These are phyloP conservation scores for Lochmaea capreae DNA, from an alignment of 2,888 invertebrate genomes.

Conservation along the genomic window DNA sequence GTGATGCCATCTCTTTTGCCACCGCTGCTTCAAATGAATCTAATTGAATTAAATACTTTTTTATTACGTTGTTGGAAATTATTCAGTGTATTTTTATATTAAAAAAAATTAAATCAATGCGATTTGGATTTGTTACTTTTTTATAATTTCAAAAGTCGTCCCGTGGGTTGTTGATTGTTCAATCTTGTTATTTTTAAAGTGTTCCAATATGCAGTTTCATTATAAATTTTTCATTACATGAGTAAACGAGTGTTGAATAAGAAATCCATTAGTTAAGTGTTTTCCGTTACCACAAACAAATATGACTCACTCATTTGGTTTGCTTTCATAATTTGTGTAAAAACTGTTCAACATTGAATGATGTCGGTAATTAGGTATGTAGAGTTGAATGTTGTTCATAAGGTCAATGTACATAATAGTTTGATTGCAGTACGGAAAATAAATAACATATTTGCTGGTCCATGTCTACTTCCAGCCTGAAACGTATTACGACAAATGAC, in stretches of 20 bases:
- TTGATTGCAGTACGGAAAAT: neutral
- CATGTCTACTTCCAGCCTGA: neutral
- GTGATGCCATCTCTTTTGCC: no score
- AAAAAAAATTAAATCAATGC: no score
- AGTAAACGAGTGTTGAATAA: conserved; percentile 8
- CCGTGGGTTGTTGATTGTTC: neutral
- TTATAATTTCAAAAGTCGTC: neutral
- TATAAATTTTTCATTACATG: neutral
- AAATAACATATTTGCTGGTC: neutral
- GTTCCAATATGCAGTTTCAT: neutral
- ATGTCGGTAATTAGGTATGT: conserved; percentile 7
- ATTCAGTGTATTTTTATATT: no score
- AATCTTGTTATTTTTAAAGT: neutral
- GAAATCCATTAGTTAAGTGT: conserved; percentile 3
- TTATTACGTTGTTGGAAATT: no score
- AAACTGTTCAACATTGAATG: neutral
- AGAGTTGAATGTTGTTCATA: conserved; percentile 20
- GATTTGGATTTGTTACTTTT: neutral
- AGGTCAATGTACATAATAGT: neutral
- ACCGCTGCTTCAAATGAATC: no score
- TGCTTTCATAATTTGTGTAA: neutral
- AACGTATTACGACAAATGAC: neutral
- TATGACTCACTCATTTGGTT: conserved; percentile 29
- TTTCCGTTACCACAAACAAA: conserved; percentile 32
- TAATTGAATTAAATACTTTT: no score